These are phyloP conservation scores for Barypeithes pellucidus DNA, from an alignment of 2,888 invertebrate genomes.

Conservation along the genomic window DNA sequence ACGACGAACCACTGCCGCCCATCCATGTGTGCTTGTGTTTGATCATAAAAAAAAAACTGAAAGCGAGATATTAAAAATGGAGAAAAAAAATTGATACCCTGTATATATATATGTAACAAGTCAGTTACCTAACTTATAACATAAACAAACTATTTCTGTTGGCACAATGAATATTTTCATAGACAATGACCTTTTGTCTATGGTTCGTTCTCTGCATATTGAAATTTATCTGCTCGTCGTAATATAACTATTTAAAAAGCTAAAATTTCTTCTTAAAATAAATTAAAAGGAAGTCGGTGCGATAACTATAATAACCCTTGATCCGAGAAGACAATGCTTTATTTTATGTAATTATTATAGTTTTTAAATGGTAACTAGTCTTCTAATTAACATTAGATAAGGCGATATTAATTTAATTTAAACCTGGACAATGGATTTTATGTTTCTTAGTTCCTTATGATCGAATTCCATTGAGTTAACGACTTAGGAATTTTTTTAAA, in stretches of 20 bases:
- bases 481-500: too few species aligned
- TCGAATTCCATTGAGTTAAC: neutral
- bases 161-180: neutral
- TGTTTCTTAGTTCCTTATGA: neutral
- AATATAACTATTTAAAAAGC: neutral
- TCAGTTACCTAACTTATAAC: too few species aligned
- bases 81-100: too few species aligned
- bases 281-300: neutral
- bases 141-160: neutral
- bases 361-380: slow-evolving; percentile 5
- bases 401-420: neutral
- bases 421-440: neutral
- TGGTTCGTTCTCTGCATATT: neutral
- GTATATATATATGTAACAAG: too few species aligned
- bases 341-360: slow-evolving; percentile 20
- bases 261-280: slow-evolving; percentile 4
- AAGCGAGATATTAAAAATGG: too few species aligned
- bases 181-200: slow-evolving; percentile 9
- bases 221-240: neutral
- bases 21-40: too few species aligned
- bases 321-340: slow-evolving; percentile 14
- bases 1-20: too few species aligned
- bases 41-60: too few species aligned
- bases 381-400: slow-evolving; percentile 4
- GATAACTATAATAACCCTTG: slow-evolving; percentile 26